Evolutionary conservation across 2,888 invertebrate species (phyloP).

Genomic region (Charanyca ferruginea): DNA sequence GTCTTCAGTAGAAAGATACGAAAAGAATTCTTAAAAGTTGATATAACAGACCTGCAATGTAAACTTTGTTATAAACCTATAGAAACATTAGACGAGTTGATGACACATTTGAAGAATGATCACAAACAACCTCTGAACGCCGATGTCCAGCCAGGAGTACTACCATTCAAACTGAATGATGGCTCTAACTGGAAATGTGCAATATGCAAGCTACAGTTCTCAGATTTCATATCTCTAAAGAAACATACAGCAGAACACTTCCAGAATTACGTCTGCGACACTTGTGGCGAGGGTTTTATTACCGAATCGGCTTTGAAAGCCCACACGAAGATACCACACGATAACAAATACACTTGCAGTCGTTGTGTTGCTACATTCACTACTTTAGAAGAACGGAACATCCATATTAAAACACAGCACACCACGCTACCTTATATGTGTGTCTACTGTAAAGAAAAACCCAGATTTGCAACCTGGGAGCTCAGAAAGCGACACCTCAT

Average conservation of each 20-base stretch:
- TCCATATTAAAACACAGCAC: slow-evolving; percentile 85
- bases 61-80: slow-evolving; percentile 85
- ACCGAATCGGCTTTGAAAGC: slow-evolving; percentile 84
- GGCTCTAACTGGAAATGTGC: slow-evolving; percentile 86
- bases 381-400: slow-evolving; percentile 82
- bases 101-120: slow-evolving; percentile 83
- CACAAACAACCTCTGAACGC: slow-evolving; percentile 86
- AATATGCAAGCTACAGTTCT: slow-evolving; percentile 83
- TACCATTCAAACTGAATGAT: slow-evolving; percentile 86
- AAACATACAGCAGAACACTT: slow-evolving; percentile 86
- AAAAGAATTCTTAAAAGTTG: slow-evolving; percentile 86
- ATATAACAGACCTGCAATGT: slow-evolving; percentile 86
- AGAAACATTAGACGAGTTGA: slow-evolving; percentile 81
- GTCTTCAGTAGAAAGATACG: slow-evolving; percentile 85
- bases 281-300: slow-evolving; percentile 87
- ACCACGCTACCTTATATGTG: slow-evolving; percentile 86
- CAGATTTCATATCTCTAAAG: slow-evolving; percentile 83
- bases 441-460: slow-evolving; percentile 86
- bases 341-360: slow-evolving; percentile 85
- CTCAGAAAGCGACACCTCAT: slow-evolving; percentile 84
- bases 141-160: slow-evolving; percentile 85
- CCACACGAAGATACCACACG: slow-evolving; percentile 85
- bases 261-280: slow-evolving; percentile 87
- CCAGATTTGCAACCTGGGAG: slow-evolving; percentile 87
- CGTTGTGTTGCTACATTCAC: slow-evolving; percentile 86